Base-by-base conservation (phyloP, 2,888 invertebrate genomes). In the Tineola bisselliella region DNA sequence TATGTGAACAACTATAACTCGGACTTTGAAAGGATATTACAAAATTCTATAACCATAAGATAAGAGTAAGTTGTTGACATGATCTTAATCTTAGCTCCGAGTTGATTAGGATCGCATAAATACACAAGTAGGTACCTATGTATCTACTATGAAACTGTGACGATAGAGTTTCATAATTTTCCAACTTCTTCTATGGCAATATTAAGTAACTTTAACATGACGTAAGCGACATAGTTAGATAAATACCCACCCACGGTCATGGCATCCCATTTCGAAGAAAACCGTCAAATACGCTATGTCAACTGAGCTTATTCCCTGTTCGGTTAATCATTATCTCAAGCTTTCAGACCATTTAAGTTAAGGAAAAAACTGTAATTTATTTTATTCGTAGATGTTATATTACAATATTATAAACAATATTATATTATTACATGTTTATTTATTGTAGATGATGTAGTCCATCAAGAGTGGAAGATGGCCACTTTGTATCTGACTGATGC, bases 231-330 rank as follows among this genome's bases (percentile, higher is more conserved):
- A 48, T 48, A 48, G 48, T 48, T 48, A 17, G 48, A 48, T 56
- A 30, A 56, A 56, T n/a, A 56, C 25, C 56, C 56, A 56, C 56
- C 56, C 56, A 56, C 56, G 56, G 48, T 19, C 56, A 56, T 30
- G 56, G 30, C 12, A 15, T 48, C 48, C 25, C 56, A 25, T 56
- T 13, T 25, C 56, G 19, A 25, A 25, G 56, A 48, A 48, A 56
- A 6, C 19, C 56, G 56, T 56, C 56, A 56, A 56, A 56, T 56
- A 56, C 30, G 56, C 30, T n/a, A 25, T 56, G 56, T 56, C 56
- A 56, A 25, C 56, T 4, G 19, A 25, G 56, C 11, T 30, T 48
- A 48, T 17, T 48, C 48, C 48, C 48, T 15, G 15, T 48, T 48
- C 10, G 38, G 10, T 38, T 25, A 25, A 25, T 38, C 38, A 38